Conservation (phyloP, 2,888 invertebrate species). For the Meteorus cinctellus region DNA sequence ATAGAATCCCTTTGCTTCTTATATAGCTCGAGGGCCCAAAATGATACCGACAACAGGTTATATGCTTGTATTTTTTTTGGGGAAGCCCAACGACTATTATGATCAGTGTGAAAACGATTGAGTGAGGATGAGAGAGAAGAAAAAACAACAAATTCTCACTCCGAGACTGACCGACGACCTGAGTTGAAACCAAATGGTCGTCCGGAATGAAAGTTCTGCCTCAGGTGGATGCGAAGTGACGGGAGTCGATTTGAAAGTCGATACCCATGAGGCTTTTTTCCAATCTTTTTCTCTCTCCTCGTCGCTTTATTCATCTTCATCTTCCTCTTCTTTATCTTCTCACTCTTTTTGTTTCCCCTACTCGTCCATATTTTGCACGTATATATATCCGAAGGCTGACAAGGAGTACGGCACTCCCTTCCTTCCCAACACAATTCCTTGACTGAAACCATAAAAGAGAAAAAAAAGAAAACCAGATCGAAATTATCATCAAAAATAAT, state of each 20-base stretch:
- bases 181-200: conserved; percentile 10
- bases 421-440: not conserved
- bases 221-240: conserved; percentile 28
- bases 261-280: conserved; percentile 33
- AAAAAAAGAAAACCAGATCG: not conserved
- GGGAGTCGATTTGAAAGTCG: conserved; percentile 35
- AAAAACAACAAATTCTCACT: conserved; percentile 36
- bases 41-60: conserved; percentile 37
- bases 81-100: conserved; percentile 36
- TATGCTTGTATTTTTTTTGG: conserved; percentile 11
- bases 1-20: conserved; percentile 31
- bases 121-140: conserved; percentile 22
- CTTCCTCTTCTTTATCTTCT: conserved; percentile 20
- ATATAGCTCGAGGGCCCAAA: conserved; percentile 34
- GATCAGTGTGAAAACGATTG: not conserved
- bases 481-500: not conserved
- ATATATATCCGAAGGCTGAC: conserved; percentile 14
- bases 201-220: conserved; percentile 29
- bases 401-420: conserved; percentile 11
- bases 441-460: not conserved
- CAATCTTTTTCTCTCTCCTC: conserved; percentile 11
- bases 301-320: not conserved
- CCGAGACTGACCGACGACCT: conserved; percentile 45
- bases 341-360: conserved; percentile 1
- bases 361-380: not conserved